These are phyloP conservation scores for Oscheius onirici DNA, from an alignment of 2,888 invertebrate species.

Conservation along the genomic window DNA sequence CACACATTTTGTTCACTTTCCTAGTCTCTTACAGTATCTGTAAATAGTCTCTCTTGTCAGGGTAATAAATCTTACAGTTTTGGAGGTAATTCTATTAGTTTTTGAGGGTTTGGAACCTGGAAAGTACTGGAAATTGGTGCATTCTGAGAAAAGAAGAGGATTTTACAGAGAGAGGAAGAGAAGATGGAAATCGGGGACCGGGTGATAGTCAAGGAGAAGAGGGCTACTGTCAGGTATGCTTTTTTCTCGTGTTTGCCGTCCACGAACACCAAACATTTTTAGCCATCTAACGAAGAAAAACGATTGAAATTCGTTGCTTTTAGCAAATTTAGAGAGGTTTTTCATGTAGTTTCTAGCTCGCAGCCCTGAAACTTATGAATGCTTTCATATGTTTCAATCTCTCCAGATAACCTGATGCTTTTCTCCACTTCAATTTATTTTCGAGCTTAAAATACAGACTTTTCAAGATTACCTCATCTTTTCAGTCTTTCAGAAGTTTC, in stretches of 20 bases:
- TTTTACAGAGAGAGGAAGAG: conserved; percentile 32
- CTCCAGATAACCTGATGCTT: too few relatives aligned
- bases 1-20: not conserved
- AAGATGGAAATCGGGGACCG: conserved; percentile 37
- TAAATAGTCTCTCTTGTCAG: not conserved
- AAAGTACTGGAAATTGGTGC: not conserved
- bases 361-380: too few relatives aligned
- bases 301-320: too few relatives aligned
- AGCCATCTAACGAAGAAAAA: conserved; percentile 1
- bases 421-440: too few relatives aligned
- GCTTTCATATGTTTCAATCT: too few relatives aligned
- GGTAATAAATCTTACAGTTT: not conserved
- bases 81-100: not conserved
- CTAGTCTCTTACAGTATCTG: conserved; percentile 18
- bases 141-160: not conserved
- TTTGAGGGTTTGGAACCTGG: not conserved
- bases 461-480: too few relatives aligned
- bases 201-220: conserved; percentile 32
- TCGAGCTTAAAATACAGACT: too few relatives aligned
- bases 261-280: not conserved
- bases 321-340: too few relatives aligned
- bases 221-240: not conserved
- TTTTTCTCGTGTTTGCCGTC: not conserved
- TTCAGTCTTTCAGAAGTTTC: too few relatives aligned
- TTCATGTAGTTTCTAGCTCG: too few relatives aligned